phyloP scores from a whole-genome alignment of 2,888 invertebrate genomes.

The Leucoma salicis region DNA sequence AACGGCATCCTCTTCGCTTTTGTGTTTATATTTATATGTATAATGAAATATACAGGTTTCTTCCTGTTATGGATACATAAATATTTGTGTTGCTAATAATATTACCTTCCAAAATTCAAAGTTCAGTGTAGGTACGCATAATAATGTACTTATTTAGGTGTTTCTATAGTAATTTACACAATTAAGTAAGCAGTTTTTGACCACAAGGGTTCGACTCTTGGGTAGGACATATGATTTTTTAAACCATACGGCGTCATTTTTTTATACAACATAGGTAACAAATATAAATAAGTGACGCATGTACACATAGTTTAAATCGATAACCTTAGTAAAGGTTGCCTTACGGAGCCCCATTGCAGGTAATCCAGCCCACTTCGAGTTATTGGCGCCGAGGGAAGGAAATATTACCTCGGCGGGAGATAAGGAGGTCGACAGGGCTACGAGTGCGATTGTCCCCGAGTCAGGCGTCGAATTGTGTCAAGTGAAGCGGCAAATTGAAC shows the following conservation, averaged over 20 bases:
- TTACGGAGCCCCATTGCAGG: conserved; percentile 78
- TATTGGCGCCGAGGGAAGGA: conserved; percentile 81
- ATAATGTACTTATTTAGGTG: no score
- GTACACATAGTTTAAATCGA: conserved; percentile 76
- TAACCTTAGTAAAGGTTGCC: conserved; percentile 76
- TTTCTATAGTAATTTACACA: no score
- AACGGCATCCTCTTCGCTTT: conserved; percentile 10
- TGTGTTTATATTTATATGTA: not conserved
- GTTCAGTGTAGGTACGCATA: no score
- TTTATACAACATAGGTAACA: conserved; percentile 56
- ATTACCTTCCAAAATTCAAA: no score
- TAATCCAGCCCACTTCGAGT: conserved; percentile 82
- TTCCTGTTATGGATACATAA: no score
- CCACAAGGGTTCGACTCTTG: no score
- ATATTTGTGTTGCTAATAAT: no score
- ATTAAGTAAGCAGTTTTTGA: no score
- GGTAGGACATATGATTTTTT: no score
- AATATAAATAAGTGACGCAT: conserved; percentile 56
- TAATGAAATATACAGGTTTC: not conserved
- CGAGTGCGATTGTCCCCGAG: conserved; percentile 82
- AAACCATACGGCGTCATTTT: no score
- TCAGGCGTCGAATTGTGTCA: conserved; percentile 83
- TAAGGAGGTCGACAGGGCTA: conserved; percentile 81
- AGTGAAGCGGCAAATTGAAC: conserved; percentile 83
- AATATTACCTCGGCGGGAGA: conserved; percentile 82